phyloP scores from a whole-genome alignment of 2,797 vertebrate genomes.

The Propithecus perrieri region DNA sequence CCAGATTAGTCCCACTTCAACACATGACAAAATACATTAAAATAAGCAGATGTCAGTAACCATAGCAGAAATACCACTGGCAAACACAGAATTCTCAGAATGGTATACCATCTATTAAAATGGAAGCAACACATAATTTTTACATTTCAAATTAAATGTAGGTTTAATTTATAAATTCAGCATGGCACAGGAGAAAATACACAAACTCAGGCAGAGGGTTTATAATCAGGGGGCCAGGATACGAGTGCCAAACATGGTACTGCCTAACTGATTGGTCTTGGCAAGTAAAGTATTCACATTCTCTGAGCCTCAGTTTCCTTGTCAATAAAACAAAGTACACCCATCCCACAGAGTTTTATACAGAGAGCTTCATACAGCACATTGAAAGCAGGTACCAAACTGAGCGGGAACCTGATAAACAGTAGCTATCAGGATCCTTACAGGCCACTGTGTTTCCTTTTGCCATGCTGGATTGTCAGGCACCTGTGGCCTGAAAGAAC shows the following conservation, averaged over 20 bases:
- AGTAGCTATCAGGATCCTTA: neutral
- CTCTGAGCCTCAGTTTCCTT: neutral
- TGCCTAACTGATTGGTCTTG: neutral
- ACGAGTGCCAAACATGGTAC: rapidly evolving
- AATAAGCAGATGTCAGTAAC: neutral
- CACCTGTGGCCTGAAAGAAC: neutral
- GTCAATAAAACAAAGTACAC: neutral
- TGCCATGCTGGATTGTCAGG: neutral
- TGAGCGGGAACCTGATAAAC: neutral
- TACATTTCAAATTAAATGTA: neutral
- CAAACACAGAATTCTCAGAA: slow-evolving; percentile 2
- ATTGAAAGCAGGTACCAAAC: neutral
- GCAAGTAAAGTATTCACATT: neutral
- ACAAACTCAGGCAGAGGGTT: neutral
- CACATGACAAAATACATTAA: neutral
- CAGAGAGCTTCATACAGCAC: neutral
- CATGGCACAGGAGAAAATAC: neutral
- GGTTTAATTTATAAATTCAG: neutral
- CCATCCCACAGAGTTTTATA: neutral
- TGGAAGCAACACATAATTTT: neutral
- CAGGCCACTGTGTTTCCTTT: neutral
- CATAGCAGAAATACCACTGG: neutral
- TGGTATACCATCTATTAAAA: neutral
- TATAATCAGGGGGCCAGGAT: neutral
- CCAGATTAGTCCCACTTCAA: neutral